Evolutionary conservation across 2,888 invertebrate genomes (phyloP).

Genomic region (Calameuta pallipes): DNA sequence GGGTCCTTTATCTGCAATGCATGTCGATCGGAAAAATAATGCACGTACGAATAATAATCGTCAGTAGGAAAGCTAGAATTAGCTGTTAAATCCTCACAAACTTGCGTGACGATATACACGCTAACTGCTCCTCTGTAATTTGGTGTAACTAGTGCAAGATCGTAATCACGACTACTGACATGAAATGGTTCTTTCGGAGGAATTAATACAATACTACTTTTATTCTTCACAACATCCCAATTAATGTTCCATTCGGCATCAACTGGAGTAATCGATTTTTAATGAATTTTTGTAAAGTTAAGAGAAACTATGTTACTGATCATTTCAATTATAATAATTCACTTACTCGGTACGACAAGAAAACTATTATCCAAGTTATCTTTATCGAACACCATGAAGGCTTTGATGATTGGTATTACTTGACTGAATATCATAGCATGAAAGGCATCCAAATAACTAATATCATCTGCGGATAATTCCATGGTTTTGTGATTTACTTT

Average conservation of each 20-base stretch:
- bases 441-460: slow-evolving; percentile 72
- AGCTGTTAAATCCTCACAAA: slow-evolving; percentile 76
- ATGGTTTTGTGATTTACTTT: slow-evolving; percentile 68
- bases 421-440: slow-evolving; percentile 82
- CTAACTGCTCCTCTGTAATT: slow-evolving; percentile 75
- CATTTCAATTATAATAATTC: neutral
- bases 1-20: slow-evolving; percentile 72
- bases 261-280: slow-evolving; percentile 55
- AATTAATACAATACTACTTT: slow-evolving; percentile 66
- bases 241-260: slow-evolving; percentile 69
- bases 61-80: slow-evolving; percentile 75
- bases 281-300: slow-evolving; percentile 48
- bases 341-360: slow-evolving; percentile 61
- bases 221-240: slow-evolving; percentile 70
- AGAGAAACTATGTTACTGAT: slow-evolving; percentile 38
- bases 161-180: slow-evolving; percentile 73
- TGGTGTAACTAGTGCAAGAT: slow-evolving; percentile 83
- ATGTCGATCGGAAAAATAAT: slow-evolving; percentile 85
- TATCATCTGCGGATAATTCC: slow-evolving; percentile 65
- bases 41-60: slow-evolving; percentile 73
- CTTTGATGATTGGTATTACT: slow-evolving; percentile 74
- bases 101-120: slow-evolving; percentile 77
- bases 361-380: slow-evolving; percentile 68
- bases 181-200: slow-evolving; percentile 61
- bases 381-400: slow-evolving; percentile 73